Evolutionary conservation across 2,797 vertebrate species (phyloP), one percentile per base, ranked within the genome.

Genomic region (Vultur gryphus): DNA sequence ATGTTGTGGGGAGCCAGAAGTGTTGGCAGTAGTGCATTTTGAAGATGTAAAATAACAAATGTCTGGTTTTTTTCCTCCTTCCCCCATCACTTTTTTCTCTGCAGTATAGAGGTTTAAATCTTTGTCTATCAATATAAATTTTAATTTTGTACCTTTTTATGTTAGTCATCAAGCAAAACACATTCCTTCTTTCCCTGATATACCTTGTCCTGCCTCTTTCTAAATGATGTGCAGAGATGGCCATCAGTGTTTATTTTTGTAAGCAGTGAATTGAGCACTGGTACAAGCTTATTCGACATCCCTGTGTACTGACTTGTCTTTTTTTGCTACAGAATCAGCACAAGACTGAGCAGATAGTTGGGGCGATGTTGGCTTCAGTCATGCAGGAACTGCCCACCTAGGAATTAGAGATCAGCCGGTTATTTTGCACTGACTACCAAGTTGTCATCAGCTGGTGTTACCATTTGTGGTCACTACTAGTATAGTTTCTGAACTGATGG

Each of bases 21-120:
- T 44, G 43, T 92, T 94, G 44, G 59, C 77, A 82, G 41, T 55
- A 84, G 55, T 43, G n/a, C 10, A 8, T 90, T 96, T 43, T 81
- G 87, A 95, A 90, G 66, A 81, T 93, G 85, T 69, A 75, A 78
- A 90, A 61, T 93, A 90, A 91, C 65, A 90, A 91, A 87, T 57
- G 82, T 79, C 85, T 90, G 19, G 0, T 29, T 79, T 84, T 90
- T 72, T 13, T 81, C 16, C 16, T 52, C 37, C n/a, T 71, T 37
- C 12, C 37, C n/a, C 29, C 18, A 23, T 78, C 70, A 65, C 51
- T 52, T 94, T 80, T 90, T 67, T 64, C 51, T 66, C n/a, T 65
- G 21, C 72, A 37, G 28, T 37, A 39, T 25, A 65, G 65, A 87
- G 46, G 35, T 55, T 96, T 84, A 90, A 71, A 58, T 18, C 39